These are phyloP conservation scores for Trachemys scripta DNA, from an alignment of 2,113 vertebrate species.

Conservation along the genomic window DNA sequence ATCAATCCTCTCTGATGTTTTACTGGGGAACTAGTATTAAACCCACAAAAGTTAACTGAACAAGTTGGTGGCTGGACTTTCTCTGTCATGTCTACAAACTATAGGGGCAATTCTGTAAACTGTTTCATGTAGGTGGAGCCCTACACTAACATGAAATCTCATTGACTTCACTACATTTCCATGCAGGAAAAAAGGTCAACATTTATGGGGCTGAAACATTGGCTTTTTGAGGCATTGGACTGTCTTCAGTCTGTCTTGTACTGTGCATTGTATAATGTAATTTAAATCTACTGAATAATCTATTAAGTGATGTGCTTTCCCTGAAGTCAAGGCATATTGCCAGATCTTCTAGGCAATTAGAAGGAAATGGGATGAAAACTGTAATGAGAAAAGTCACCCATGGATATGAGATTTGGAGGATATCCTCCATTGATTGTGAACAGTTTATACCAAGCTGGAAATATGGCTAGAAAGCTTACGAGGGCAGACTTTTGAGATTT, in stretches of 20 bases:
- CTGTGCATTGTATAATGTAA: background rate
- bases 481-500: background rate
- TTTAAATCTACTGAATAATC: background rate
- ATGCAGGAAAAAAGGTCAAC: no score
- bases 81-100: background rate
- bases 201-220: background rate
- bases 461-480: rapidly evolving
- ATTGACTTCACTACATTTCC: no score
- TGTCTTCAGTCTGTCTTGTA: background rate
- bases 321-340: background rate
- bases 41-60: no score
- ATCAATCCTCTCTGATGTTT: no score
- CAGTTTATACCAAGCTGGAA: background rate
- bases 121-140: background rate
- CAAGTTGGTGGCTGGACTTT: background rate
- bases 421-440: background rate
- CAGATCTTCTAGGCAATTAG: background rate
- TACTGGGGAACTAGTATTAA: no score
- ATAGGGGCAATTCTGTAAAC: background rate
- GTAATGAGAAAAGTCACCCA: background rate
- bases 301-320: background rate
- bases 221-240: background rate
- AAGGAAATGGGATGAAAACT: background rate
- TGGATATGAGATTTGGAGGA: rapidly evolving
- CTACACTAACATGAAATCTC: no score